Evolutionary conservation across 2,797 vertebrate species (phyloP), one percentile per base, ranked within the genome.

Genomic region (Poliocrania exsul): DNA sequence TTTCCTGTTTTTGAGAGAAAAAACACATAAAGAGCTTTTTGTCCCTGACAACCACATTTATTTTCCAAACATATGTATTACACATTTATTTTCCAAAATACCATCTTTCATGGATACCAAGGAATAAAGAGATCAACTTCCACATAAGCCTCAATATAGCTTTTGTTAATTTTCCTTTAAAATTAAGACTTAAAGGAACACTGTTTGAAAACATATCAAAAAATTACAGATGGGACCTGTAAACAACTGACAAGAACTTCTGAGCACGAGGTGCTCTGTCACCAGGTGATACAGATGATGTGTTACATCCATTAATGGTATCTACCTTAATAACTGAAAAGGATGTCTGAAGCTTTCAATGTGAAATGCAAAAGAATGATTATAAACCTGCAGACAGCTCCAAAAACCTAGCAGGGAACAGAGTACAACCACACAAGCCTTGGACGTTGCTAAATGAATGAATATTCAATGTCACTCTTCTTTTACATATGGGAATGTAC

Each of bases 1-100:
- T 54, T 57, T 2, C 7, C 25, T 33, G 16, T 58, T 88, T 95
- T 75, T 75, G 50, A 88, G 21, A 79, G 86, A 82, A 86, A 81
- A 88, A 3, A 65, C 8, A 73, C 18, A 88, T 14, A 60, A 82
- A 84, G 60, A 90, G 81, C 33, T 85, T 92, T 92, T 33, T 81
- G 20, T 82, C 67, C 61, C 64, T 67, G 49, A 88, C 56, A 77
- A 40, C 17, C 51, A 80, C 29, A 50, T 8, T 51, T 56, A 57
- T 57, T 70, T 77, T 51, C 28, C 21, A 64, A 89, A 89, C 44
- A 44, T 13, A 57, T 26, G 2, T 29, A 84, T 49, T 51, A 79
- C 8, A 33, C 5, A 23, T 62, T 33, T 50, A 57, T 83, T 84
- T 95, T 80, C 35, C 20, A 74, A 89, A 92, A 78, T 17, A 80